Conservation (phyloP, 2,113 vertebrate genomes). For the Halcyon senegalensis region DNA sequence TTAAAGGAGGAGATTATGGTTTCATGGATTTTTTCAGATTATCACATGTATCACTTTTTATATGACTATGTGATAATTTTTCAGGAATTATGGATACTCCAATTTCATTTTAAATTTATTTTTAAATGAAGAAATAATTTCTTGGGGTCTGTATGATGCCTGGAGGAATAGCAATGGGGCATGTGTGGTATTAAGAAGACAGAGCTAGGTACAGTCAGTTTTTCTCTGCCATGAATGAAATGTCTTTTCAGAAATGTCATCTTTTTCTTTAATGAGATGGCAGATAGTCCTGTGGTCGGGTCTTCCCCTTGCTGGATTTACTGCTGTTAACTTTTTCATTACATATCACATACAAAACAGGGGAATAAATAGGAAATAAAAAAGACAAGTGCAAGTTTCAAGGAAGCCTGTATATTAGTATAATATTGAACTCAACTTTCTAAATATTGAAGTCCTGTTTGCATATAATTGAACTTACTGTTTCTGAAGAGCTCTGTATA, state of each 20-base stretch:
- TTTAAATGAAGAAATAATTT: background rate
- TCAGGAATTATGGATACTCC: background rate
- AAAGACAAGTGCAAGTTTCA: background rate
- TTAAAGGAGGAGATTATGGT: background rate
- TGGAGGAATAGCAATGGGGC: background rate
- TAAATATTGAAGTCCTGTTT: background rate
- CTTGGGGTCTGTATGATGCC: background rate
- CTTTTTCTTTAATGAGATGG: background rate
- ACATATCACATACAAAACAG: background rate
- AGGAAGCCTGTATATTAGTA: background rate
- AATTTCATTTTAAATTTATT: background rate
- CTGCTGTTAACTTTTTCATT: background rate
- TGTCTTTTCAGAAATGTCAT: background rate
- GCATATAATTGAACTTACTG: background rate
- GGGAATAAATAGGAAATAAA: background rate
- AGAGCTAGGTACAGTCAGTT: background rate
- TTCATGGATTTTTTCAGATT: background rate
- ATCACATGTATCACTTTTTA: background rate
- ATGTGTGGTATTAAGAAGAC: background rate
- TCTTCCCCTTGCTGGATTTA: background rate
- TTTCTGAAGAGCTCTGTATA: background rate
- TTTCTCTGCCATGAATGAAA: background rate
- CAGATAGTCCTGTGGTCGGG: background rate
- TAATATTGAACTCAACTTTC: background rate
- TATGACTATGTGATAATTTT: background rate